These are phyloP conservation scores for Fringilla coelebs DNA, from an alignment of 2,797 vertebrate genomes.

Conservation along the genomic window DNA sequence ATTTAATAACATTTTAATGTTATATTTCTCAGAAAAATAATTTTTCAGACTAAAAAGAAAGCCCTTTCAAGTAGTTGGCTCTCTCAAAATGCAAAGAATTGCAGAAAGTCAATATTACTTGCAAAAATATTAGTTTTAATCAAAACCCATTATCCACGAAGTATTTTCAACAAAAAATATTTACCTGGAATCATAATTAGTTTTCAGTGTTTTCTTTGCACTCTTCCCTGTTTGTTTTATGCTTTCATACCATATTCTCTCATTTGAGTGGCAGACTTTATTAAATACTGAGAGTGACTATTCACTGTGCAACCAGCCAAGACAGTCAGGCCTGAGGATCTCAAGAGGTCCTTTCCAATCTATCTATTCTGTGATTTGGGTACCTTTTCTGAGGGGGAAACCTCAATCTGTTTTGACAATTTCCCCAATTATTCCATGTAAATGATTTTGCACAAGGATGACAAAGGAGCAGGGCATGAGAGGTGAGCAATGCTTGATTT, in stretches of 20 bases:
- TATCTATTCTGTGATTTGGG: background rate
- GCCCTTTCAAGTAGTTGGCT: background rate
- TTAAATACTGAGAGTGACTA: background rate
- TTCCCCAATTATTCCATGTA: background rate
- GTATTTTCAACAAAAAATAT: background rate
- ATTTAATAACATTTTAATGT: background rate
- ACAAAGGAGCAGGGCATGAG: background rate
- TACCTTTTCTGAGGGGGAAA: background rate
- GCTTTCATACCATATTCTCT: background rate
- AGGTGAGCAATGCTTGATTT: background rate
- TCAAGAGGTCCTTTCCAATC: background rate
- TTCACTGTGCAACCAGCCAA: background rate
- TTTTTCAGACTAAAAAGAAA: background rate
- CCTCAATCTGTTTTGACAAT: background rate
- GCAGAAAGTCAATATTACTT: background rate
- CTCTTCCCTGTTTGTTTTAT: background rate
- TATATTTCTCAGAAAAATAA: background rate
- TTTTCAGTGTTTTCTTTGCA: background rate
- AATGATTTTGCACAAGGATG: background rate
- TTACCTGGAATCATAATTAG: background rate
- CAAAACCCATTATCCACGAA: background rate
- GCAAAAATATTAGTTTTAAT: conserved; percentile 14
- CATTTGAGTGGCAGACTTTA: background rate
- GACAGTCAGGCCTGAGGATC: background rate
- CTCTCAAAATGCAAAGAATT: background rate